Percentiles rank a stretch among this genome's conserved stretches.
Evolutionary conservation across 2,797 vertebrate genomes (phyloP).

Genomic region (Typhlichthys eigenmanni): DNA sequence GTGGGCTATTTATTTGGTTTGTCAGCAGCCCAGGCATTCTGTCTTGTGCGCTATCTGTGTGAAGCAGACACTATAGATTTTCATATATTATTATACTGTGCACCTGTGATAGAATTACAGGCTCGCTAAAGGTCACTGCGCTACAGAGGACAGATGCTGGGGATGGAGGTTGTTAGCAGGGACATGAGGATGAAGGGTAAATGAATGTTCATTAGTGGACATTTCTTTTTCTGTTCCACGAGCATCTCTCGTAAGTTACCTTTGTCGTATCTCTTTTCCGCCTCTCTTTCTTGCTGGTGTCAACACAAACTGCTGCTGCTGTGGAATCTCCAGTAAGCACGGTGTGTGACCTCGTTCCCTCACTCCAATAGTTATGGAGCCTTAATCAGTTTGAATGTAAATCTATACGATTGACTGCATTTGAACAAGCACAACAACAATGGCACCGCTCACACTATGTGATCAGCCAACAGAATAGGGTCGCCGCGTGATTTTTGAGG

Average conservation of each 20-base stretch:
- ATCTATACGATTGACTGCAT: no score
- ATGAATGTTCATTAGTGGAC: slow-evolving; percentile 50
- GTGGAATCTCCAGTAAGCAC: no score
- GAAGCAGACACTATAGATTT: slow-evolving; percentile 62
- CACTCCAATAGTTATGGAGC: no score
- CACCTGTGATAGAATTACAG: slow-evolving; percentile 52
- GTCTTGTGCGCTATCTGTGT: slow-evolving; percentile 14
- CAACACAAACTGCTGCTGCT: neutral
- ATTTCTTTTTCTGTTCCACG: slow-evolving; percentile 8
- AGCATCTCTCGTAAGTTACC: neutral
- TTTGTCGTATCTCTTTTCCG: neutral
- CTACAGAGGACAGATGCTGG: slow-evolving; percentile 43
- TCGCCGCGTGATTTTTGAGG: slow-evolving; percentile 26
- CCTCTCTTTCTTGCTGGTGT: neutral
- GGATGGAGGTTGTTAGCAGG: slow-evolving; percentile 10
- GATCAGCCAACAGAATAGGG: slow-evolving; percentile 25
- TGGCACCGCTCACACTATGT: slow-evolving; percentile 7
- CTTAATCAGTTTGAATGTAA: no score
- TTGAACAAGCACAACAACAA: no score
- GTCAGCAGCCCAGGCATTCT: slow-evolving; percentile 47
- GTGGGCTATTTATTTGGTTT: slow-evolving; percentile 14
- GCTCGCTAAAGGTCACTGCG: slow-evolving; percentile 53
- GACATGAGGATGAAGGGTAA: slow-evolving; percentile 14
- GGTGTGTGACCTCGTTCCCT: no score
- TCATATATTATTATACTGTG: slow-evolving; percentile 51